Conservation (phyloP, 2,888 invertebrate species). For the Frankliniella fusca region DNA sequence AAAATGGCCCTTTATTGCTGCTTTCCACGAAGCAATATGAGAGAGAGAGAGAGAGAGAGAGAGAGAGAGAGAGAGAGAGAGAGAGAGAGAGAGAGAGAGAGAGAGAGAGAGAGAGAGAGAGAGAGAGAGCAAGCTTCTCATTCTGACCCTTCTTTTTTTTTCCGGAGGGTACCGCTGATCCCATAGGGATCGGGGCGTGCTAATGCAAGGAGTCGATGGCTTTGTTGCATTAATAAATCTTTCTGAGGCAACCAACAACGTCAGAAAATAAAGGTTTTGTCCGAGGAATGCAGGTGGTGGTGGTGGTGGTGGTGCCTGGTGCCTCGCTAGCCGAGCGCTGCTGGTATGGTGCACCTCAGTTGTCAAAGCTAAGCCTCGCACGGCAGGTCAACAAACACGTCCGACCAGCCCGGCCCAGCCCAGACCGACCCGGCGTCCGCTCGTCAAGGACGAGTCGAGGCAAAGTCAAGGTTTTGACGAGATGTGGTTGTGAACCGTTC, state of each 20-base stretch:
- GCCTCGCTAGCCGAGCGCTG: too few species aligned
- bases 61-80: neutral
- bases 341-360: too few species aligned
- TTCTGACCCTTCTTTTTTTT: neutral
- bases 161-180: slow-evolving; percentile 6
- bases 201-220: slow-evolving; percentile 1
- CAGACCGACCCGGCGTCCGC: too few species aligned
- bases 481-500: too few species aligned
- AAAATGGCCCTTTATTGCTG: neutral
- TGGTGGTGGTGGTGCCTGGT: too few species aligned
- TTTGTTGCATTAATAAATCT: slow-evolving; percentile 23
- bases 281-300: slow-evolving; percentile 36
- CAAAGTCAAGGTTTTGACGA: too few species aligned
- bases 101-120: neutral
- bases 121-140: neutral
- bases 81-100: neutral
- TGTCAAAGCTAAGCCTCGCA: too few species aligned
- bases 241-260: slow-evolving; percentile 52
- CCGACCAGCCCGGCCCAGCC: too few species aligned
- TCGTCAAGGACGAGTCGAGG: too few species aligned
- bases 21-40: slow-evolving; percentile 8
- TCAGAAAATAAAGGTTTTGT: slow-evolving; percentile 61
- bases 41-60: neutral
- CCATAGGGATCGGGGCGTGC: slow-evolving; percentile 18
- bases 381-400: too few species aligned